These are phyloP conservation scores for Oopsacas minuta DNA, from an alignment of 37 sponge, comb jelly and placozoan species.

Conservation along the genomic window DNA sequence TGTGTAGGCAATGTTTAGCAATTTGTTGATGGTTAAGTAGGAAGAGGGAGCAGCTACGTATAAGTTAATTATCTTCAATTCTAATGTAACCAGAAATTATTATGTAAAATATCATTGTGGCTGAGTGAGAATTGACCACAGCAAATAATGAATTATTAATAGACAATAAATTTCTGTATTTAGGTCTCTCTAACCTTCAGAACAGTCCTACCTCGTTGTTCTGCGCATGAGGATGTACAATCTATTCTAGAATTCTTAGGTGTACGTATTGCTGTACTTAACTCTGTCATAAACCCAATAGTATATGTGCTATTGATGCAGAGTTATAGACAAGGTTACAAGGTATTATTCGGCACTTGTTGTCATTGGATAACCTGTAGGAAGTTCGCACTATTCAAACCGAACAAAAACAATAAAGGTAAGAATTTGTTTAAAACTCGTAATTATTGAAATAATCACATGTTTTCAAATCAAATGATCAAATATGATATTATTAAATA, in stretches of 20 bases:
- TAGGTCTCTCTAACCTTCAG: not conserved
- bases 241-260: constrained; percentile 19
- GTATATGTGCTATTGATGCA: not conserved
- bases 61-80: no score
- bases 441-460: no score
- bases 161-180: no score
- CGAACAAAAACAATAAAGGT: not conserved
- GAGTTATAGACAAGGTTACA: not conserved
- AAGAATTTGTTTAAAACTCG: not conserved
- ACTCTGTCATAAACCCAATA: constrained; percentile 5
- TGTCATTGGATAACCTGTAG: not conserved
- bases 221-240: not conserved
- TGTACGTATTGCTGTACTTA: not conserved
- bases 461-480: no score
- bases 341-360: not conserved
- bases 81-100: no score
- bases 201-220: not conserved
- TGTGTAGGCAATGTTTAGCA: no score
- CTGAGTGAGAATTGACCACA: no score
- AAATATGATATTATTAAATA: no score
- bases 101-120: no score
- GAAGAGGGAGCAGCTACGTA: no score
- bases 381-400: not conserved
- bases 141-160: no score
- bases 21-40: no score